Evolutionary conservation across 1,140 invertebrate species (phyloP), one percentile per base, ranked within the genome.

Genomic region (Xylocopa sonorina): DNA sequence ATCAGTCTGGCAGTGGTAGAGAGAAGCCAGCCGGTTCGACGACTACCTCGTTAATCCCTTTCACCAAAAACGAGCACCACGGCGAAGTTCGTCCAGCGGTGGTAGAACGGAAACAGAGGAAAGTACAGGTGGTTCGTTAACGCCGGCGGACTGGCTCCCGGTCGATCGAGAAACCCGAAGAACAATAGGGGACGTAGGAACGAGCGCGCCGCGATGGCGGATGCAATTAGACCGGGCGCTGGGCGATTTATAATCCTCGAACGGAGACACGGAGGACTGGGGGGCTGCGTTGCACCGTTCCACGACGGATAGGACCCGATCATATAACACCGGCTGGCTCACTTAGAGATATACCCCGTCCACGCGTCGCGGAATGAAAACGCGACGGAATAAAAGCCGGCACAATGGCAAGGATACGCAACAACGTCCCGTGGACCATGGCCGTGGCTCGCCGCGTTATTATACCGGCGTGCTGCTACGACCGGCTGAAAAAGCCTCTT

Each of bases 401-500:
- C 14, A 78, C 66, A 78, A 78, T 78, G 67, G 64, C 43, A 55
- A 48, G 66, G 66, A 77, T 77, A 77, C 66, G 75, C 75, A 60
- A 66, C 75, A 60, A 48, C 29, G 74, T 41, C 48, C 48, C 24
- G 24, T 16, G 46, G 72, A 66, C 72, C 72, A 55, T 66, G 72
- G 58, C 41, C 58, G 41, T 57, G 58, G 41, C 38, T 41, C 60
- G 41, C 34, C 29, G 62, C 57, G 60, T 80, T 80, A 80, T 80
- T 80, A 80, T 74, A 80, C 71, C 71, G 43, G 75, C 62, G 60
- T 43, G 78, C 78, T 58, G 60, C 60, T 48, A 74, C 60, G 69
- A 41, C 69, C 43, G 66, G 57, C 50, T 74, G 71, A 80, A 80
- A 75, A 75, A 80, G 50, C 71, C 71, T 66, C 71, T 80, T 80